phyloP scores from a whole-genome alignment of 2,888 invertebrate genomes.

The Bembecia ichneumoniformis region DNA sequence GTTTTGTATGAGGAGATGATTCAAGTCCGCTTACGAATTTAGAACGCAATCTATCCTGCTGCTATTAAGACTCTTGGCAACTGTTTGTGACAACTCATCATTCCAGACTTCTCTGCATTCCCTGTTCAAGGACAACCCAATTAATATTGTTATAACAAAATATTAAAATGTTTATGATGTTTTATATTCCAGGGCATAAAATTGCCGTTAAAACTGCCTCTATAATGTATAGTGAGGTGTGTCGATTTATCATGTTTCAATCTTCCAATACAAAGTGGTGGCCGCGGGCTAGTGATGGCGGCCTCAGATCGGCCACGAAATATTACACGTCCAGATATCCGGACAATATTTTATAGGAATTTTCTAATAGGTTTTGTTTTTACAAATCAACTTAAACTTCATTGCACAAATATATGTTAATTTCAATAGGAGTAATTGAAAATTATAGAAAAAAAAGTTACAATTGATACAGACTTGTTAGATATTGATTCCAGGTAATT shows the following conservation, averaged over 20 bases:
- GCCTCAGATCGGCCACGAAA: constrained; percentile 18
- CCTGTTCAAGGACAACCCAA: constrained; percentile 15
- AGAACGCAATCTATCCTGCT: no score
- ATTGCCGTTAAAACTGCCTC: constrained; percentile 25
- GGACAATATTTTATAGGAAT: constrained; percentile 18
- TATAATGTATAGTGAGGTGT: constrained; percentile 12
- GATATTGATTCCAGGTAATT: no score
- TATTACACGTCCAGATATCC: constrained; percentile 16
- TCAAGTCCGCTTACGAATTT: no score
- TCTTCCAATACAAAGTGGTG: constrained; percentile 25
- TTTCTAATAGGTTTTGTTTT: constrained; percentile 20
- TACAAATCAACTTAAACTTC: no score
- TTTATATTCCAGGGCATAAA: constrained; percentile 35
- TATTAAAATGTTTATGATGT: constrained; percentile 34
- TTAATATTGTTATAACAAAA: constrained; percentile 36
- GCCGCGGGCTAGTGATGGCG: constrained; percentile 21
- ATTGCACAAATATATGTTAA: no score
- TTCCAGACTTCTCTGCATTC: not conserved
- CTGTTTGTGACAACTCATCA: no score
- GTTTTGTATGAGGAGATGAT: no score
- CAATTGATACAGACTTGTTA: no score
- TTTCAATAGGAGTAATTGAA: no score
- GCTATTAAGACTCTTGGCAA: no score
- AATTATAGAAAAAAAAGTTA: no score
- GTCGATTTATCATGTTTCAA: constrained; percentile 55